Conservation (phyloP, 1,140 invertebrate species). For the Mercenaria mercenaria region DNA sequence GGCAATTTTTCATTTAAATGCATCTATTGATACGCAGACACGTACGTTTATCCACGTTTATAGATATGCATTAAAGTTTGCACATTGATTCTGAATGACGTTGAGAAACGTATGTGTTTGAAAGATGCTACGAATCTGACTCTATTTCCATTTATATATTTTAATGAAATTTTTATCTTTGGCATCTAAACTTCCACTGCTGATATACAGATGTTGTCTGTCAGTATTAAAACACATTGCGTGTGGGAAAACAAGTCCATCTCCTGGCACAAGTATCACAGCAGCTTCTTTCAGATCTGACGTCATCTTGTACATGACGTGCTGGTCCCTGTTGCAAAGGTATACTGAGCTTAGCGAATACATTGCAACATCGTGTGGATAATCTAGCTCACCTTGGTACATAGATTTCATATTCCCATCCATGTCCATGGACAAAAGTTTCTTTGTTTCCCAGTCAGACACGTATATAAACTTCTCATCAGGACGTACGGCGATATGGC, state of each 20-base stretch:
- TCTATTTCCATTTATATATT: neutral
- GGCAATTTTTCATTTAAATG: no score
- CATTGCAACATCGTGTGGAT: neutral
- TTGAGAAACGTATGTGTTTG: no score
- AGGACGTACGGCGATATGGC: neutral
- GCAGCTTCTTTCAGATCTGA: neutral
- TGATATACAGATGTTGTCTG: neutral
- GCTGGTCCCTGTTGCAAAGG: neutral
- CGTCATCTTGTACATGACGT: neutral
- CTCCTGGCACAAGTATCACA: neutral
- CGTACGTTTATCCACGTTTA: no score
- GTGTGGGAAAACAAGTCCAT: neutral
- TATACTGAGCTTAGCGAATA: neutral
- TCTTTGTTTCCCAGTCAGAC: neutral
- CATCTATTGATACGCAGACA: no score
- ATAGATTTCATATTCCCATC: neutral
- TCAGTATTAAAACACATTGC: neutral
- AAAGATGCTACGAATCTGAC: no score
- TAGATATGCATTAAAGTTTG: no score
- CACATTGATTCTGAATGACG: no score
- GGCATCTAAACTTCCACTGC: neutral
- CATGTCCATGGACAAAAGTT: neutral
- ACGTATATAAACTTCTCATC: neutral
- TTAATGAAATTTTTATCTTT: neutral
- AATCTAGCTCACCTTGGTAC: neutral